A percentile compares a stretch with the other conserved stretches of the same genome.
These are phyloP conservation scores for Seira ritae DNA, from an alignment of 2,888 invertebrate species.

Conservation along the genomic window DNA sequence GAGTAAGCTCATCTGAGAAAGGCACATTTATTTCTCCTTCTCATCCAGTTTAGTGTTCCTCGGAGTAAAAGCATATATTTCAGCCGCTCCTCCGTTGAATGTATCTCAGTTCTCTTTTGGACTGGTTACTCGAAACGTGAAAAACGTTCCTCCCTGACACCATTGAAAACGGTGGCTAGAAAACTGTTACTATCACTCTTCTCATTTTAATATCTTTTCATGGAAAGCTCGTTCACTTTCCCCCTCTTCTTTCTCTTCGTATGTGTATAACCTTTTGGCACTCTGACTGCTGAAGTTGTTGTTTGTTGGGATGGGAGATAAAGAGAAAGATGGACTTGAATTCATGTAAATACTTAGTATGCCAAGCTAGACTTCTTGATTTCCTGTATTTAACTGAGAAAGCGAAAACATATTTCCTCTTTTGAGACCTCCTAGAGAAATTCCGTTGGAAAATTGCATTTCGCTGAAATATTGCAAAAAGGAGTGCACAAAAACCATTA, in stretches of 20 bases:
- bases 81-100: conserved; percentile 29
- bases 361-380: conserved; percentile 20
- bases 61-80: conserved; percentile 38
- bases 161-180: no score
- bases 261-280: no score
- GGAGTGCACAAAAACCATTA: conserved; percentile 16
- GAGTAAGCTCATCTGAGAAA: background rate
- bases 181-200: background rate
- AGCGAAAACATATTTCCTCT: conserved; percentile 29
- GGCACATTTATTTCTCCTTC: background rate
- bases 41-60: conserved; percentile 4
- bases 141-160: conserved; percentile 20
- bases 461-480: background rate
- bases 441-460: no score
- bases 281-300: background rate
- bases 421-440: conserved; percentile 13
- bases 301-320: background rate
- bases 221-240: no score
- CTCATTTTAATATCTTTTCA: background rate
- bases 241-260: no score
- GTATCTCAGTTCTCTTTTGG: conserved; percentile 46
- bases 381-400: conserved; percentile 30
- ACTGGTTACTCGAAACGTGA: conserved; percentile 30
- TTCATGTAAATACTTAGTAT: background rate
- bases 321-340: background rate